phyloP scores from a whole-genome alignment of 1,140 invertebrate genomes.

The Subanguina moxae region DNA sequence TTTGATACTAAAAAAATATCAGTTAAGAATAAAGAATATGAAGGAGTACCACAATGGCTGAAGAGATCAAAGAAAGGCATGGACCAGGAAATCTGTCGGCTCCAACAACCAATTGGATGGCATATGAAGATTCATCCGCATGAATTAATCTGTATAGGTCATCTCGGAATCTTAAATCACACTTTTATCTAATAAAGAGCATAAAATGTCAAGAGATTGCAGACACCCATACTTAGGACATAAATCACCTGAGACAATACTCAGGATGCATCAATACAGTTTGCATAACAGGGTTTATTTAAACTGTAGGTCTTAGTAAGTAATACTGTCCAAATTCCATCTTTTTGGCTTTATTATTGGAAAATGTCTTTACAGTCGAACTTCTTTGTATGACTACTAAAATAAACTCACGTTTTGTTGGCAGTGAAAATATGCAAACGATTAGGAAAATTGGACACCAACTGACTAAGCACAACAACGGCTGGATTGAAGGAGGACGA shows the following conservation, averaged over 20 bases:
- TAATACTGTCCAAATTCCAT: too few relatives aligned
- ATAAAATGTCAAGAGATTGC: too few relatives aligned
- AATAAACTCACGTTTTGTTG: conserved; percentile 21
- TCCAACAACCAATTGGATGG: conserved; percentile 34
- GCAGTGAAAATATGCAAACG: conserved; percentile 32
- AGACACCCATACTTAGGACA: too few relatives aligned
- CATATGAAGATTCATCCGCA: conserved; percentile 38
- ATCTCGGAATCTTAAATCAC: conserved; percentile 30
- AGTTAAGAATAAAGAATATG: neutral
- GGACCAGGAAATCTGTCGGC: conserved; percentile 42
- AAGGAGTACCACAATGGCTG: too few relatives aligned
- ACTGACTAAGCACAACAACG: conserved; percentile 20
- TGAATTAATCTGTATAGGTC: conserved; percentile 31
- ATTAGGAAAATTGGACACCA: conserved; percentile 30
- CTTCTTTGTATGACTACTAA: too few relatives aligned
- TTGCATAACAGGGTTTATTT: too few relatives aligned
- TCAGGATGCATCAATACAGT: too few relatives aligned
- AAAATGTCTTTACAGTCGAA: too few relatives aligned
- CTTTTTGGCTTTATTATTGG: too few relatives aligned
- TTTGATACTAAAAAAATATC: conserved; percentile 24
- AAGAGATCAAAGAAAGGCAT: conserved; percentile 25
- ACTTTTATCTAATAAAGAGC: too few relatives aligned
- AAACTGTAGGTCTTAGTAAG: too few relatives aligned
- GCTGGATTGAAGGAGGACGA: conserved; percentile 36
- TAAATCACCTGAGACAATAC: too few relatives aligned